Evolutionary conservation across 2,888 invertebrate genomes (phyloP).

Genomic region (Melieria crassipennis): DNA sequence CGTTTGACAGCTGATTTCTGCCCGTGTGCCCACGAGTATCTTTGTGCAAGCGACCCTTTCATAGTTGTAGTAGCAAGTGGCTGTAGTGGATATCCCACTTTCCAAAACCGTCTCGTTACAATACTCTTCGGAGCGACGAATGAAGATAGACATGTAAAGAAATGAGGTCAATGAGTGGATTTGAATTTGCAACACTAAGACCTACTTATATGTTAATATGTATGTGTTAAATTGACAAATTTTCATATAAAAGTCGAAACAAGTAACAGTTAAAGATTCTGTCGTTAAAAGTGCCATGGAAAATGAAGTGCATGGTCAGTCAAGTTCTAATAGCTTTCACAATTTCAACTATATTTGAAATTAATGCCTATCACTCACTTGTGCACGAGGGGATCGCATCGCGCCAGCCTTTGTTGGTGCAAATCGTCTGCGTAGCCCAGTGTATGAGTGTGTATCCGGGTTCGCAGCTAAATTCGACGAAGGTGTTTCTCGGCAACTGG

Average conservation of each 20-base stretch:
- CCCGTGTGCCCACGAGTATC: constrained; percentile 24
- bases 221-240: too few relatives aligned
- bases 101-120: constrained; percentile 25
- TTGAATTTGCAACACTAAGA: too few relatives aligned
- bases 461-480: constrained; percentile 26
- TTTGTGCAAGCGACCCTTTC: constrained; percentile 15
- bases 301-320: background rate
- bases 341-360: too few relatives aligned
- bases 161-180: too few relatives aligned
- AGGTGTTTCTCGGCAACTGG: constrained; percentile 13
- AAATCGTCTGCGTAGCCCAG: constrained; percentile 1
- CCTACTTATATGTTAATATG: too few relatives aligned
- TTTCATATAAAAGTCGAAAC: too few relatives aligned
- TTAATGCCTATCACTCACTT: constrained; percentile 9
- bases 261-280: too few relatives aligned
- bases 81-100: constrained; percentile 19
- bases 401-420: constrained; percentile 12
- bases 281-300: background rate
- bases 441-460: constrained; percentile 10
- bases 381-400: constrained; percentile 9
- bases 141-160: background rate
- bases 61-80: constrained; percentile 7
- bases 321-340: too few relatives aligned
- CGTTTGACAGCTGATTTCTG: constrained; percentile 23
- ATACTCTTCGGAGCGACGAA: constrained; percentile 24